Base-by-base conservation (phyloP, 2,797 vertebrate genomes). In the Fundulus diaphanus region DNA sequence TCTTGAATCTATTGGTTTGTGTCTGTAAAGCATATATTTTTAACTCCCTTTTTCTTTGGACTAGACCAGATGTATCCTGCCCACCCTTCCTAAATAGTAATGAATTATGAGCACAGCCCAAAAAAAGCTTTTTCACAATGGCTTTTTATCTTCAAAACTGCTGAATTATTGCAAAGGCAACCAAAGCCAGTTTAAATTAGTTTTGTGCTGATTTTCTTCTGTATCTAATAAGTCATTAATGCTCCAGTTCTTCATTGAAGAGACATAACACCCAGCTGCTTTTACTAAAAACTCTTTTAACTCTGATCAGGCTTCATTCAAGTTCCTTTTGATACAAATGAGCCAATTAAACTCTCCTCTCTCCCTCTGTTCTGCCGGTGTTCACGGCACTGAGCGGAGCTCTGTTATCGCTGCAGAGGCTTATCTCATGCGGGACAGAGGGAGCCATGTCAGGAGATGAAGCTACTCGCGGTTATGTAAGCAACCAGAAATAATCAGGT, bases 391-490 rank as follows among this genome's bases (percentile, higher is more conserved):
- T 22, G 68, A 81, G 73, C 57, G 61, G 73, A 79, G 37, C 59
- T 59, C 68, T 3, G 31, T 85, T 87, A 81, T 89, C 69, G 7
- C 79, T 72, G 51, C 74, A 46, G 78, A 67, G 81, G 82, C 83
- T 90, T 90, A 88, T 92, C 86, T 86, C 80, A 71, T 7, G 70
- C 44, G 67, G 76, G 83, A 72, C 83, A 72, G 73, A 59, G 72
- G 27, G 77, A 83, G 82, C 82, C 80, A 46, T 81, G 77, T 88
- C 72, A 77, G 84, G 85, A 73, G 69, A 63, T 70, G 76, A 77
- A 40, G 20, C 79, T 77, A 33, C 80, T 76, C 71, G 24, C n/a
- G 3, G 77, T 93, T 93, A 85, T 82, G 80, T 93, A 92, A 93
- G 76, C 48, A 1, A 73, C 61, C 76, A 74, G 75, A 86, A 83